A percentile compares a stretch with the other conserved stretches of the same genome.
Conservation (phyloP, 2,113 vertebrate species). For the Lasiurus cinereus region DNA sequence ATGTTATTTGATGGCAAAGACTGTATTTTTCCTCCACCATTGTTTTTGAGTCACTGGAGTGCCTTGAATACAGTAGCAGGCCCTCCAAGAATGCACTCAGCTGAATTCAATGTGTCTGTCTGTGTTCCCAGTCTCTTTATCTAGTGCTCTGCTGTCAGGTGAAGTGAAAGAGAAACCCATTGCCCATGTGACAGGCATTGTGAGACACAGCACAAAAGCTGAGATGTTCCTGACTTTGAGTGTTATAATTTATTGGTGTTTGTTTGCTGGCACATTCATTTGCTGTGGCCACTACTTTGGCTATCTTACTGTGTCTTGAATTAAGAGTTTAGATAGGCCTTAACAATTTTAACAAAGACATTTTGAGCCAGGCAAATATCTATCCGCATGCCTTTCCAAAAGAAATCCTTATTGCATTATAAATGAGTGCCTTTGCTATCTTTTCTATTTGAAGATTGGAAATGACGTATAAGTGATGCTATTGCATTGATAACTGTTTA, state of each 20-base stretch:
- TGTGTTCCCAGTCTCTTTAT: not conserved
- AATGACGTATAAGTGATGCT: not conserved
- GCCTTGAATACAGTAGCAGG: not conserved
- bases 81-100: not conserved
- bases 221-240: not conserved
- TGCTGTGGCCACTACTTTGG: not conserved
- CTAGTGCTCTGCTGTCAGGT: not conserved
- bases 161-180: constrained; percentile 6
- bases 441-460: not conserved
- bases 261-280: not conserved
- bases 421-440: not conserved
- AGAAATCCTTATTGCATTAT: constrained; percentile 29
- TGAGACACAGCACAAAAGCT: not conserved
- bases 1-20: not conserved
- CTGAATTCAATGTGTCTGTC: not conserved
- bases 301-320: not conserved
- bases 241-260: not conserved
- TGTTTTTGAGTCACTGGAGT: not conserved
- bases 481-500: not conserved
- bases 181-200: not conserved
- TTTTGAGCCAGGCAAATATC: constrained; percentile 49
- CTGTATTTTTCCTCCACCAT: not conserved
- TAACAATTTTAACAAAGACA: constrained; percentile 10
- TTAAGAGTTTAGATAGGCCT: constrained; percentile 13
- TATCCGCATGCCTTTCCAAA: not conserved